phyloP scores from a whole-genome alignment of 2,888 invertebrate genomes.

The Drosophila picticornis region DNA sequence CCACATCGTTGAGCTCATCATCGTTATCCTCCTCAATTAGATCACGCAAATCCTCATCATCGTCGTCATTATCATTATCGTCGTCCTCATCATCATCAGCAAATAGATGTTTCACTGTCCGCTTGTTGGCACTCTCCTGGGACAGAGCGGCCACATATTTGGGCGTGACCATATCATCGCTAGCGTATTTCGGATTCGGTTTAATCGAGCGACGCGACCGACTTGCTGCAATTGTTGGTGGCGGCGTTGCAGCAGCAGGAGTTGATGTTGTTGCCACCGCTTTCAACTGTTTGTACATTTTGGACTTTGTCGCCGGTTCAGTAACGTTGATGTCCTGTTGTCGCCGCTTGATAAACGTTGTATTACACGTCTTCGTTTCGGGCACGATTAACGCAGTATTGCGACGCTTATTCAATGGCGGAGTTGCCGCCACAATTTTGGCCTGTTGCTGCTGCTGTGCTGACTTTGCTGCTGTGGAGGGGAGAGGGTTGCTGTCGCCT shows the following conservation, averaged over 20 bases:
- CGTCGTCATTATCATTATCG: constrained; percentile 64
- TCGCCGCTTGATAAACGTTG: constrained; percentile 20
- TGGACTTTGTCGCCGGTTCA: constrained; percentile 31
- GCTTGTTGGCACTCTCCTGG: constrained; percentile 21
- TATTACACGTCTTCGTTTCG: not conserved
- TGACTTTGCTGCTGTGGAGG: not conserved
- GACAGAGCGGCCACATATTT: constrained; percentile 66
- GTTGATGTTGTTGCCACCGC: constrained; percentile 13
- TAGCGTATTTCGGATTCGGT: constrained; percentile 85
- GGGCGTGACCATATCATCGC: constrained; percentile 84
- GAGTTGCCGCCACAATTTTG: constrained; percentile 7
- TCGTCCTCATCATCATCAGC: constrained; percentile 63
- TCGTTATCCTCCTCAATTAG: constrained; percentile 58
- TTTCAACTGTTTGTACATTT: constrained; percentile 64
- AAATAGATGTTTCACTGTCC: constrained; percentile 56
- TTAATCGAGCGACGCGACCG: constrained; percentile 84
- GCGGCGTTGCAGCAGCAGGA: constrained; percentile 41
- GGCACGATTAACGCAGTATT: constrained; percentile 28
- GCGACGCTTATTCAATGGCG: constrained; percentile 23
- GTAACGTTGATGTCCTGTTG: constrained; percentile 8
- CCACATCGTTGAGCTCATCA: constrained; percentile 62
- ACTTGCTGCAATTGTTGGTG: constrained; percentile 83
- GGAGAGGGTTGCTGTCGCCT: not conserved
- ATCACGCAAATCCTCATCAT: constrained; percentile 64
- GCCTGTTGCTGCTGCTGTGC: not conserved